Base-by-base conservation (phyloP, 2,888 invertebrate genomes). In the Drosophila recens region DNA sequence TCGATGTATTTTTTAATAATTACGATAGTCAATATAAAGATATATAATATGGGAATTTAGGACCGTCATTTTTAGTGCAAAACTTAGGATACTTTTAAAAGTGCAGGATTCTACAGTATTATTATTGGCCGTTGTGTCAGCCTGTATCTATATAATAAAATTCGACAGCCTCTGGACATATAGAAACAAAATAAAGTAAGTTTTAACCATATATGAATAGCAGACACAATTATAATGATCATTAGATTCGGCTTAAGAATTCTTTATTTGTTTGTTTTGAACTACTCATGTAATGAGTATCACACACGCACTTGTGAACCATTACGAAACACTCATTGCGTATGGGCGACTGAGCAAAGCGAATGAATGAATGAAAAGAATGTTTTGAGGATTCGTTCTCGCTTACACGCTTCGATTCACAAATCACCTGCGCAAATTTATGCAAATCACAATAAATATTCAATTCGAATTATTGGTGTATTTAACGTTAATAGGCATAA, bases 401-500 rank as follows among this genome's bases (percentile, higher is more conserved):
- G 59, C 13, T 42, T 46, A 58, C 79, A 74, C 84, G 73, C 85
- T 85, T 69, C 73, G 66, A 20, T 87, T 72, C 66, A 52, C 85
- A 73, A 78, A 84, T 79, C 89, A 87, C 89, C 80, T 76, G 80
- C 67, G 52, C 38, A 66, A 68, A 79, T 69, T 79, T 82, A 83
- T 87, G 87, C 82, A 82, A 89, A 30, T 30, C 6, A 8, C 8
- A 8, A 30, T 8, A 30, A 30, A 87, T 46, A 58, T 30, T 42
- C 9, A 17, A 43, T 42, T 6, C 38, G 45, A 86, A 67, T 86
- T 77, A 82, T 74, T 80, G 76, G 74, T 70, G 75, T 84, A 74
- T 81, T 89, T 79, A 79, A 43, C 49, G 82, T 72, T 79, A 85
- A 85, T 87, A 89, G 89, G 88, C 84, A 85, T 73, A 82, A 87